A percentile compares a stretch with the other conserved stretches of the same genome.
Evolutionary conservation across 2,888 invertebrate species (phyloP).

Genomic region (Hemaris fuciformis): DNA sequence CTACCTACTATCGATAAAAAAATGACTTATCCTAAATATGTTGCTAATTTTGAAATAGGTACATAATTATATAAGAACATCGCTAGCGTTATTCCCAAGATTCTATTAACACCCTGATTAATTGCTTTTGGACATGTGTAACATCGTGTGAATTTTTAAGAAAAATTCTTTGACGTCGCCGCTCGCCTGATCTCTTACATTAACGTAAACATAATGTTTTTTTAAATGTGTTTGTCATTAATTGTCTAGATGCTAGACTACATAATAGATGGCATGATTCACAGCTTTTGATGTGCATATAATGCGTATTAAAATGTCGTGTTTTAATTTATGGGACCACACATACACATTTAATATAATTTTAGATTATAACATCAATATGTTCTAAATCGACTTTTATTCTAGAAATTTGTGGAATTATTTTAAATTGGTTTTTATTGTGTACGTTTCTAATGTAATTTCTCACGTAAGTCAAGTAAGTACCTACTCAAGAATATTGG

Average conservation of each 20-base stretch:
- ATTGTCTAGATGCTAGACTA: neutral
- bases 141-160: neutral
- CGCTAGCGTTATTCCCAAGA: neutral
- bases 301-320: neutral
- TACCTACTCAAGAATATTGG: too few relatives aligned
- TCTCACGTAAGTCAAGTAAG: too few relatives aligned
- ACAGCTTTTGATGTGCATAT: neutral
- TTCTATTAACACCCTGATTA: neutral
- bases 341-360: too few relatives aligned
- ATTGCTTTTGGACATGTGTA: neutral
- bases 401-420: too few relatives aligned
- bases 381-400: too few relatives aligned
- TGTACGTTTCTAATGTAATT: too few relatives aligned
- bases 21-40: neutral
- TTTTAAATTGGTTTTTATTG: too few relatives aligned
- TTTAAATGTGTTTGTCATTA: constrained; percentile 3
- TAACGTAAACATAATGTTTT: neutral
- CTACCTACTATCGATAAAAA: neutral
- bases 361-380: too few relatives aligned
- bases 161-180: neutral
- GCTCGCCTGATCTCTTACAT: neutral
- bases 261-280: neutral
- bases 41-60: neutral
- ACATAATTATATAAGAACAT: neutral
- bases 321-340: too few relatives aligned